Evolutionary conservation across 1,140 invertebrate species (phyloP), one percentile per base, ranked within the genome.

Genomic region (Cecropterus lyciades): DNA sequence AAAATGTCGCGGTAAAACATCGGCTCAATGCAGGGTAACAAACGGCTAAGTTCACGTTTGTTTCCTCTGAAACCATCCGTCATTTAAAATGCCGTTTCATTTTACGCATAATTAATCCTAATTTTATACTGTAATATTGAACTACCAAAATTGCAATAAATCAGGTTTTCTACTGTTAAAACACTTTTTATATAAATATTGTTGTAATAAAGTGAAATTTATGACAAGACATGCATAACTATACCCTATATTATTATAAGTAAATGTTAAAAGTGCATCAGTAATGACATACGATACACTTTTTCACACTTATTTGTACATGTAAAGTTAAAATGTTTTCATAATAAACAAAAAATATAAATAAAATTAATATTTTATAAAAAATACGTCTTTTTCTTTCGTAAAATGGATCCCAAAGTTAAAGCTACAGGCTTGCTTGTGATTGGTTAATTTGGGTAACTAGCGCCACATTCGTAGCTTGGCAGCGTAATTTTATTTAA

Each of bases 1-100:
- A 91, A 91, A 92, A 92, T 91, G 86, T 90, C 88, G 91, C 90
- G 89, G 84, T 91, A 90, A 92, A 91, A 88, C 80, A 82, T 85
- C 68, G 76, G 70, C 67, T 51, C 82, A 69, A 78, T 69, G 65
- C 72, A 78, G 77, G 72, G 70, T 70, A 67, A 82, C 72, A 73
- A 76, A 66, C 57, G 37, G 69, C 87, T 86, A 87, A 84, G 85
- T 92, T 92, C 91, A 92, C 60, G 85, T 89, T 89, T 92, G 85
- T 92, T 92, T 92, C 90, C 82, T 85, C 86, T 90, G 84, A 85
- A 85, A 87, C 73, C 60, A 65, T 70, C 79, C 78, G 87, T 88
- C 86, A 87, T 67, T 70, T 69, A 30, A 13, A 43, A 51, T 10
- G 13, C 11, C 67, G 73, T 77, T 90, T 63, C 79, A 24, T 77